Evolutionary conservation across 2,797 vertebrate genomes (phyloP), one percentile per base, ranked within the genome.

Genomic region (Sylvilagus floridanus): DNA sequence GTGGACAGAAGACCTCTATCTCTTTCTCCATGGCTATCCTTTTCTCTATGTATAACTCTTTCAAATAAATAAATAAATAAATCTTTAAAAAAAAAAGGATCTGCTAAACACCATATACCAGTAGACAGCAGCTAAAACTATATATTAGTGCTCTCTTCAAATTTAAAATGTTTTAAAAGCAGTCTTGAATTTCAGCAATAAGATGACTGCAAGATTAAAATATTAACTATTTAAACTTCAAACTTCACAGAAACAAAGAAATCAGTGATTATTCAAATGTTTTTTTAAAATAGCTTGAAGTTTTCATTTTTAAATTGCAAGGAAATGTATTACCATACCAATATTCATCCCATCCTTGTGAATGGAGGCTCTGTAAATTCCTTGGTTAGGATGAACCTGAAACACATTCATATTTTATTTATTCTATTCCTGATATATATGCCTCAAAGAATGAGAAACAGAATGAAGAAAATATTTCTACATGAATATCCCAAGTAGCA

Each of bases 141-240:
- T 79, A 21, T 30, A n/a, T 90, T 68, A 82, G n/a, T 57, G 24
- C 57, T 87, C 95, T 96, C 72, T 75, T 96, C 73, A 91, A 37
- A 21, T 73, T 5, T 79, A 84, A 92, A 84, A 91, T 88, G 22
- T 83, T 71, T 83, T 81, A 92, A 92, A 6, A 68, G 26, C 4
- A 68, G 8, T 85, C 9, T 84, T 3, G 0, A 94, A 88, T 87
- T 79, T 28, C 14, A 87, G 12, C 4, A 88, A 63, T 75, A 65
- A 69, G 17, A 71, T 16, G 5, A 32, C 17, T 32, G 10, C 19
- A 86, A 5, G 66, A 52, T 83, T 86, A 69, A 82, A 17, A 66
- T 35, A 72, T 88, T 42, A 91, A 71, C 50, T 84, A 1, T 88
- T 54, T 90, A 62, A 93, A 86, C 8, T 78, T 82, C 21, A 78